phyloP scores from a whole-genome alignment of 2,888 invertebrate species.

The Caenorhabditis japonica region DNA sequence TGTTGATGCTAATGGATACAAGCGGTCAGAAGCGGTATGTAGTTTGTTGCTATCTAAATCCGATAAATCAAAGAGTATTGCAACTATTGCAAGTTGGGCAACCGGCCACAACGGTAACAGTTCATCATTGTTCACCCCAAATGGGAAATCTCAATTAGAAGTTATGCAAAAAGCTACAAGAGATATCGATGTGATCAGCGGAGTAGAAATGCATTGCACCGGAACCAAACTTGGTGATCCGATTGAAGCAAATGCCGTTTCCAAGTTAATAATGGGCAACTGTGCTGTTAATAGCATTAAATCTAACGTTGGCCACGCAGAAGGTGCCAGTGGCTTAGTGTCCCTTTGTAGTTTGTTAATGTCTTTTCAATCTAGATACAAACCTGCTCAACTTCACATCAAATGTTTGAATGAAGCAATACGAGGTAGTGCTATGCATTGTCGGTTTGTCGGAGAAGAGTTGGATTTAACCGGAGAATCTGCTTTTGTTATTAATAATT shows the following conservation, averaged over 20 bases:
- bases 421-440: conserved; percentile 32
- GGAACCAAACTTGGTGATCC: conserved; percentile 74
- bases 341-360: conserved; percentile 45
- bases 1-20: conserved; percentile 77
- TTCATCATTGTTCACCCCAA: conserved; percentile 71
- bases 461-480: conserved; percentile 12
- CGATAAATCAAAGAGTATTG: conserved; percentile 7
- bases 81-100: conserved; percentile 23
- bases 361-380: conserved; percentile 38
- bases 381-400: conserved; percentile 52
- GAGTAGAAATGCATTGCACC: conserved; percentile 76
- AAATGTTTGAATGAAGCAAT: conserved; percentile 47
- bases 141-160: conserved; percentile 61
- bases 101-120: conserved; percentile 74
- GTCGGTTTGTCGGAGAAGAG: conserved; percentile 58
- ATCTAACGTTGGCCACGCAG: conserved; percentile 68
- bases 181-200: conserved; percentile 1
- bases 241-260: conserved; percentile 66
- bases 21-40: conserved; percentile 74
- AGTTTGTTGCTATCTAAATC: conserved; percentile 37
- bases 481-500: conserved; percentile 66
- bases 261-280: conserved; percentile 3
- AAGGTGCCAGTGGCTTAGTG: conserved; percentile 70
- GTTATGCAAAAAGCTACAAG: conserved; percentile 57
- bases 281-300: conserved; percentile 64